Evolutionary conservation across 2,113 vertebrate species (phyloP), one percentile per base, ranked within the genome.

Genomic region (Argyrosomus japonicus): DNA sequence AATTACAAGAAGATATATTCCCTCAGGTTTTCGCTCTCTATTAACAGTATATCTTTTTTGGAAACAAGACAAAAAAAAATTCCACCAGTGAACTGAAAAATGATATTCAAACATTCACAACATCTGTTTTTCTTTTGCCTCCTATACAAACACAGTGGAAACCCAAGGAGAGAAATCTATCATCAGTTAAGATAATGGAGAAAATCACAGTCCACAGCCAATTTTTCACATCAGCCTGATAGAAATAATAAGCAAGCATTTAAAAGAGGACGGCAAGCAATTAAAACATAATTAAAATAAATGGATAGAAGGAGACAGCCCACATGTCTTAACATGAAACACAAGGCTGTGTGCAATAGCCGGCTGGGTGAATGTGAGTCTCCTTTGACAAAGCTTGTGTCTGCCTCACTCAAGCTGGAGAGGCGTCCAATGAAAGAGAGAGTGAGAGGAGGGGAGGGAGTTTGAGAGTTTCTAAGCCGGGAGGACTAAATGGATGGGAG

Each of bases 101-200:
- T 83, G 84, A 87, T 90, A 62, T 21, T 23, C 86, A 93, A 93
- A 94, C 90, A 91, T 76, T 83, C 57, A 56, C 56, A 75, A 93
- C 93, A 95, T 95, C 93, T 95, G 94, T 94, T 95, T 95, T 93
- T 83, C 91, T 93, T 93, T 92, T 84, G 84, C 85, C 89, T 87
- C 74, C 77, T 72, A 50, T 74, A 68, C 83, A 84, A 65, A 92
- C 79, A 84, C 77, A 69, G 87, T 76, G 47, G 89, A 89, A 90
- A 91, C 79, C 88, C 83, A 50, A 84, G 84, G 81, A 90, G 88
- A 79, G 70, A 81, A 85, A 92, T 94, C 85, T 82, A 92, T 93
- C 94, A 93, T 89, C 90, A 79, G 87, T 82, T 79, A 81, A 87
- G 89, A 92, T 93, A 92, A 93, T 92, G 92, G 87, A 83, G 88